These are phyloP conservation scores for Scaptodrosophila lebanonensis DNA, from an alignment of 1,140 invertebrate genomes.

Conservation along the genomic window DNA sequence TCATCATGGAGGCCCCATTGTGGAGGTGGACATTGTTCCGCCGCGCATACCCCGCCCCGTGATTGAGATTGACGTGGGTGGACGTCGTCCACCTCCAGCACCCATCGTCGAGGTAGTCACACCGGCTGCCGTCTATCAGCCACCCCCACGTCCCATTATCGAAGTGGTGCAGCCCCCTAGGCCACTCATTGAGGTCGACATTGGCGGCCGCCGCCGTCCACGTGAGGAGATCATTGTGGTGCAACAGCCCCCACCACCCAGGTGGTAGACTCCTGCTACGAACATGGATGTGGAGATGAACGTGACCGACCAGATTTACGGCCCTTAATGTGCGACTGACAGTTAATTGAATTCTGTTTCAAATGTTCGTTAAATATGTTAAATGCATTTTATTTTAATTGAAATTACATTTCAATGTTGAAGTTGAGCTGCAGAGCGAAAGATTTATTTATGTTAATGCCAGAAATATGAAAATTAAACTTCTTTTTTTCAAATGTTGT, in stretches of 20 bases:
- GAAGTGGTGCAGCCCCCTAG: conserved; percentile 53
- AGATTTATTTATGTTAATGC: conserved; percentile 52
- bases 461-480: conserved; percentile 53
- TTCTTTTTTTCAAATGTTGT: conserved; percentile 23
- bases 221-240: conserved; percentile 57
- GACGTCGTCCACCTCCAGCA: conserved; percentile 39
- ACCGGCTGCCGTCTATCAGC: conserved; percentile 56
- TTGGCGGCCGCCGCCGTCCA: conserved; percentile 52
- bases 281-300: conserved; percentile 2
- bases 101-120: conserved; percentile 46
- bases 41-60: conserved; percentile 54
- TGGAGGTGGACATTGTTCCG: conserved; percentile 58
- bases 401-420: conserved; percentile 33
- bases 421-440: conserved; percentile 13
- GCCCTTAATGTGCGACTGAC: not conserved
- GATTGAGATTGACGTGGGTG: conserved; percentile 52
- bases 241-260: conserved; percentile 47
- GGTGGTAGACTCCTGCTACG: conserved; percentile 31
- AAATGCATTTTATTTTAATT: conserved; percentile 34
- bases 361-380: conserved; percentile 25
- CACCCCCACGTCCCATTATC: conserved; percentile 46
- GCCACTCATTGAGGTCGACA: conserved; percentile 58
- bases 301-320: conserved; percentile 28
- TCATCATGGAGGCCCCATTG: conserved; percentile 48
- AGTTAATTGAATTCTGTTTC: conserved; percentile 6